Evolutionary conservation across 2,888 invertebrate genomes (phyloP).

Genomic region (Miltochrista miniata): DNA sequence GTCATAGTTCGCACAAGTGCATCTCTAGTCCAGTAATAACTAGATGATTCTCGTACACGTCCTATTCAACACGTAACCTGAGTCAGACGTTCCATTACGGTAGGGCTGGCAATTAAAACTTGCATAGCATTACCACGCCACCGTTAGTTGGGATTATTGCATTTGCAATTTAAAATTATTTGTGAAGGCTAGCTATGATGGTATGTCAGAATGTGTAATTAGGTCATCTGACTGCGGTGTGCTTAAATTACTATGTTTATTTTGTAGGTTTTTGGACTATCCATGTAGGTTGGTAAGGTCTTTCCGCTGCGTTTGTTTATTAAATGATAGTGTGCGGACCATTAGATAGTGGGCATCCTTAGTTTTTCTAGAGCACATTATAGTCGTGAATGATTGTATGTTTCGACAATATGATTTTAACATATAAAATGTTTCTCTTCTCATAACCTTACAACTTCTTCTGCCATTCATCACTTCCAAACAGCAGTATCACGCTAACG

Average conservation of each 20-base stretch:
- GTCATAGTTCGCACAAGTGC: too few species aligned
- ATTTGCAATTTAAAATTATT: constrained; percentile 61
- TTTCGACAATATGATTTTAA: too few species aligned
- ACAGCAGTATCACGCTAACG: too few species aligned
- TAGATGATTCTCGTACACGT: background rate
- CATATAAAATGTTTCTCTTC: too few species aligned
- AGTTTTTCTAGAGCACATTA: too few species aligned
- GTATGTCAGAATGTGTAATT: constrained; percentile 1
- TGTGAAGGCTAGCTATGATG: constrained; percentile 36
- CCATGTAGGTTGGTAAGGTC: too few species aligned
- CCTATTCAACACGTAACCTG: constrained; percentile 7
- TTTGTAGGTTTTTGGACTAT: background rate
- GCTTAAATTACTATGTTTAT: background rate
- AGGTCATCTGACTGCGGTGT: constrained; percentile 1
- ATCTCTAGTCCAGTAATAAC: background rate
- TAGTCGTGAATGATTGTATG: too few species aligned
- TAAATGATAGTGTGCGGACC: too few species aligned
- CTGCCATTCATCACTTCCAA: too few species aligned
- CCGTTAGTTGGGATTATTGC: constrained; percentile 47
- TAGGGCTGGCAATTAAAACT: constrained; percentile 48
- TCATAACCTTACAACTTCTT: too few species aligned
- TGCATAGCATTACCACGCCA: constrained; percentile 30
- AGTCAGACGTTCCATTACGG: constrained; percentile 41
- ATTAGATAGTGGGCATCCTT: too few species aligned
- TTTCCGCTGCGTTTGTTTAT: too few species aligned